Evolutionary conservation across 64 coral and sea anemone species (phyloP).

Genomic region (Actinia equina): DNA sequence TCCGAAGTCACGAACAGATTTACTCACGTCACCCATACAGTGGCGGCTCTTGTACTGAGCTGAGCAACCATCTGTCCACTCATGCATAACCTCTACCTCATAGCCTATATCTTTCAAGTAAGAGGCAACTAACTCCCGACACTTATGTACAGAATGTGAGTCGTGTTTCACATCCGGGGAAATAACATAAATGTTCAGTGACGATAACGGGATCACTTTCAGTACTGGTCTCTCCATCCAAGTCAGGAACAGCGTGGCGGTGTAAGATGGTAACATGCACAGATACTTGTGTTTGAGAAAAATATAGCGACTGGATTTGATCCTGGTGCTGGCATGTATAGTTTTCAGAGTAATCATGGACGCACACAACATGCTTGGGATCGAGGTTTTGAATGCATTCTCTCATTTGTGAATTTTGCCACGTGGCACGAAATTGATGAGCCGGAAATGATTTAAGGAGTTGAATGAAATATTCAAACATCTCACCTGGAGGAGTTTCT

Average conservation of each 20-base stretch:
- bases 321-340: conserved; percentile 29
- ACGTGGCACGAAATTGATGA: background rate
- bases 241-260: background rate
- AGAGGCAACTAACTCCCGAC: background rate
- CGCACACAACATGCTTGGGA: background rate
- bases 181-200: conserved; percentile 22
- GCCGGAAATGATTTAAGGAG: background rate
- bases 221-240: background rate
- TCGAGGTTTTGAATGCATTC: background rate
- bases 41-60: conserved; percentile 27
- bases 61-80: conserved; percentile 37
- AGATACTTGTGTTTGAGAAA: conserved; percentile 15
- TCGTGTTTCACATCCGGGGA: conserved; percentile 27
- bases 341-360: conserved; percentile 45
- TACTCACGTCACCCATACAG: conserved; percentile 25
- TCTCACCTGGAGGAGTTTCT: background rate
- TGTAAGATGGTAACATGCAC: conserved; percentile 16
- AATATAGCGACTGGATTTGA: conserved; percentile 43
- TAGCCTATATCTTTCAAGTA: conserved; percentile 18
- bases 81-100: conserved; percentile 10
- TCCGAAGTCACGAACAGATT: conserved; percentile 11
- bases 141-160: background rate
- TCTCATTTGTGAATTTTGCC: background rate
- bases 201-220: background rate
- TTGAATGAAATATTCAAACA: background rate